These are phyloP conservation scores for Drosophila cognata DNA, from an alignment of 2,888 invertebrate species.

Conservation along the genomic window DNA sequence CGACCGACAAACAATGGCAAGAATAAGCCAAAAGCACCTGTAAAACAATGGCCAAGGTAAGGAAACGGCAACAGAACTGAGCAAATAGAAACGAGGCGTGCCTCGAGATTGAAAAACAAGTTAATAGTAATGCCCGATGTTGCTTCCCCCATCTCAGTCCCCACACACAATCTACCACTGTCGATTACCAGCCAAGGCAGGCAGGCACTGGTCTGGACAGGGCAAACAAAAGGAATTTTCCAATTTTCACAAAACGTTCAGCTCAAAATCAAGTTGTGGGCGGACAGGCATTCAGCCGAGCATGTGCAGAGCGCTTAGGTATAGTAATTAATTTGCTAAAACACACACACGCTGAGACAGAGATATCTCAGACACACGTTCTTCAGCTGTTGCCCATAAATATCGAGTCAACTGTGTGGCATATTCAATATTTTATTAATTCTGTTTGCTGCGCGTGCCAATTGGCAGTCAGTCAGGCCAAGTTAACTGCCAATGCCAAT, in stretches of 20 bases:
- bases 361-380: constrained; percentile 34
- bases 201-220: constrained; percentile 20
- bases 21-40: constrained; percentile 74
- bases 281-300: constrained; percentile 24
- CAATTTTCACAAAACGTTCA: constrained; percentile 64
- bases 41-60: constrained; percentile 69
- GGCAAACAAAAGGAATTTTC: constrained; percentile 70
- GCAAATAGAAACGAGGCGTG: constrained; percentile 68
- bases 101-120: constrained; percentile 75
- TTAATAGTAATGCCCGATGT: constrained; percentile 67
- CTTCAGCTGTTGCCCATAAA: constrained; percentile 52
- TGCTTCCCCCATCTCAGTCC: not conserved
- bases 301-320: constrained; percentile 59
- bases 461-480: constrained; percentile 53
- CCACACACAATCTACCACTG: not conserved
- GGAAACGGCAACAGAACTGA: constrained; percentile 44
- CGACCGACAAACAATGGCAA: constrained; percentile 64
- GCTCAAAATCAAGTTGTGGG: constrained; percentile 62
- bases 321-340: constrained; percentile 76
- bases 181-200: constrained; percentile 4
- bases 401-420: constrained; percentile 60
- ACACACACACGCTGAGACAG: constrained; percentile 18
- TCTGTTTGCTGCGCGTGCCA: constrained; percentile 53
- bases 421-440: constrained; percentile 77
- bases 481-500: constrained; percentile 46